Percentiles rank a stretch among this genome's conserved stretches.
Conservation (phyloP, 2,888 invertebrate genomes). For the Ischnura elegans region DNA sequence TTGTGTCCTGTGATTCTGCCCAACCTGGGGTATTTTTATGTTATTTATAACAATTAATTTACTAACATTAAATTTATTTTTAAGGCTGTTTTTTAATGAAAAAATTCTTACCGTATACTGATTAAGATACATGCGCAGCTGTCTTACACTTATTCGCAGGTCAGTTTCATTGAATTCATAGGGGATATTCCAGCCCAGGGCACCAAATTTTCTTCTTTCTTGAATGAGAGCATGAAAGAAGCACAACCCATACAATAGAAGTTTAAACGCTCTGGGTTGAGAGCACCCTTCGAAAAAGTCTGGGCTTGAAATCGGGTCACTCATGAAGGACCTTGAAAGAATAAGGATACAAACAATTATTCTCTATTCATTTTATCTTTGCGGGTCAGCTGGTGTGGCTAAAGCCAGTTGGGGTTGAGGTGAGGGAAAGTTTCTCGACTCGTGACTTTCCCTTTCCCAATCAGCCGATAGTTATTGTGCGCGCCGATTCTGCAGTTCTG, state of each 20-base stretch:
- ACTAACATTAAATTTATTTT: too few species aligned
- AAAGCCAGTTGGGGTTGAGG: too few species aligned
- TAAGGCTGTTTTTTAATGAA: too few species aligned
- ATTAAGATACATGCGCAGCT: constrained; percentile 92
- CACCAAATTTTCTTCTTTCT: constrained; percentile 94
- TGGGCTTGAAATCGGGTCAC: constrained; percentile 91
- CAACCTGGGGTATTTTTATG: too few species aligned
- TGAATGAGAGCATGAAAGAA: constrained; percentile 97
- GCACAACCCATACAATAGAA: constrained; percentile 91
- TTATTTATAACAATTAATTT: too few species aligned
- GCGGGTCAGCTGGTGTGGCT: too few species aligned
- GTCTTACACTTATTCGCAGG: constrained; percentile 91
- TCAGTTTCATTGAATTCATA: constrained; percentile 99
- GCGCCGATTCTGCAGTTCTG: too few species aligned
- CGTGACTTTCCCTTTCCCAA: too few species aligned
- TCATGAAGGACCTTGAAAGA: constrained; percentile 83
- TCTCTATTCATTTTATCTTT: too few species aligned
- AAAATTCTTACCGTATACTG: constrained; percentile 83
- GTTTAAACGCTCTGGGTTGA: constrained; percentile 89
- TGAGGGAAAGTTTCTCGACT: too few species aligned
- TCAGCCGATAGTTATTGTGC: too few species aligned
- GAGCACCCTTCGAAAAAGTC: constrained; percentile 92
- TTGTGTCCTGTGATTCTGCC: too few species aligned
- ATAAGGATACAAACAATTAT: not conserved
- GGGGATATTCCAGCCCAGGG: constrained; percentile 96